Conservation (phyloP, 2,888 invertebrate genomes). For the Litoditis marina region DNA sequence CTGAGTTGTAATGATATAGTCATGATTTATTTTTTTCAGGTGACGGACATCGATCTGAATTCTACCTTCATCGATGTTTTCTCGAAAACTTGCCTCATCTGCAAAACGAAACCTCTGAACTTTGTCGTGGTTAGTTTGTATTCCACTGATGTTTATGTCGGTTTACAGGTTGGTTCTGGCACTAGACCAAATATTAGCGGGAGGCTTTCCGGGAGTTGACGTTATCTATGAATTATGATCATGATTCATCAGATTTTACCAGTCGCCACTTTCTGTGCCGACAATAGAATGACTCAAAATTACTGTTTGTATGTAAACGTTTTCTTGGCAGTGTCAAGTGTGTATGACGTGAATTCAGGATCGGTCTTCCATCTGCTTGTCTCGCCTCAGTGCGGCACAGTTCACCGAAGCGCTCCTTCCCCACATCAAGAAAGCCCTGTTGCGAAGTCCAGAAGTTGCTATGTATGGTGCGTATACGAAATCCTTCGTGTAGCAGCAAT, state of each 20-base stretch:
- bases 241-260: no score
- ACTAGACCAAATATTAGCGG: no score
- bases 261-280: no score
- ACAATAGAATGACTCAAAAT: no score
- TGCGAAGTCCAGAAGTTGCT: constrained; percentile 87
- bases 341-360: constrained; percentile 3
- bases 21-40: background rate
- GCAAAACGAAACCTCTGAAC: constrained; percentile 23
- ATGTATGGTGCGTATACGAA: constrained; percentile 64
- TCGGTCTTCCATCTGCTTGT: background rate
- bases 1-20: no score
- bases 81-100: constrained; percentile 22
- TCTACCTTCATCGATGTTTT: constrained; percentile 15
- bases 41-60: background rate
- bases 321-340: no score
- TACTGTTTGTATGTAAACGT: no score
- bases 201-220: no score
- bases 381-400: constrained; percentile 19
- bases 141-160: background rate
- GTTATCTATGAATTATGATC: no score
- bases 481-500: no score
- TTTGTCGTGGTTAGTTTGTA: constrained; percentile 17
- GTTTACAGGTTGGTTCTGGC: no score
- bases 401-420: constrained; percentile 77
- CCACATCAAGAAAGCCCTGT: constrained; percentile 82